Conservation (phyloP, 2,797 vertebrate species). For the Catamblyrhynchus diadema region DNA sequence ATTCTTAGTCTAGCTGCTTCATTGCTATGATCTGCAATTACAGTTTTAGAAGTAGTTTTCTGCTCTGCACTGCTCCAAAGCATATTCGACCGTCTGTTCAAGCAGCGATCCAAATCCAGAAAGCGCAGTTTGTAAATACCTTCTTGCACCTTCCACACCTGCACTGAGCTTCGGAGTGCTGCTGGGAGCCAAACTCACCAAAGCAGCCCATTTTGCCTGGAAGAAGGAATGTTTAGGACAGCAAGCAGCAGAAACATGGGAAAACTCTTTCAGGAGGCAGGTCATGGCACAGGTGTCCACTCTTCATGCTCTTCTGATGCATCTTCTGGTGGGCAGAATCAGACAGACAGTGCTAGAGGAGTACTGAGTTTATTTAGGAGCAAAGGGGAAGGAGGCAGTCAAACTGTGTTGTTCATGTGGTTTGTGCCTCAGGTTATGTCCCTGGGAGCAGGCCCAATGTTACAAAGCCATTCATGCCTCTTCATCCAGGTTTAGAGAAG, state of each 20-base stretch:
- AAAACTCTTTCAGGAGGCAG: neutral
- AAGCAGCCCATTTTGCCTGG: neutral
- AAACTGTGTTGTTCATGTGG: neutral
- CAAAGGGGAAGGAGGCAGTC: neutral
- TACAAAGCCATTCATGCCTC: neutral
- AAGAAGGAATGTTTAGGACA: neutral
- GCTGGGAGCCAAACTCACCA: neutral
- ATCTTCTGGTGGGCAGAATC: neutral
- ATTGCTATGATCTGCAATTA: neutral
- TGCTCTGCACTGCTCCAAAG: neutral
- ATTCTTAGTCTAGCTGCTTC: constrained; percentile 28
- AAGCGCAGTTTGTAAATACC: neutral
- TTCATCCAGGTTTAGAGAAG: neutral
- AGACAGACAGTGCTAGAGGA: neutral
- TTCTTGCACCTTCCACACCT: neutral
- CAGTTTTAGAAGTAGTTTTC: constrained; percentile 1
- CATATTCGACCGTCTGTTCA: neutral
- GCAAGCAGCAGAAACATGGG: neutral
- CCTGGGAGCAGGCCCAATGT: neutral
- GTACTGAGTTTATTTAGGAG: neutral
- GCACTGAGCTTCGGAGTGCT: rapidly evolving
- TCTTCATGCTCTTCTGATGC: neutral
- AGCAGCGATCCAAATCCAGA: neutral
- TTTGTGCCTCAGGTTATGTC: neutral
- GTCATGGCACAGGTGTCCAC: neutral